Percentiles rank a stretch among this genome's conserved stretches.
phyloP scores from a whole-genome alignment of 2,113 vertebrate genomes.

The Pseudopipra pipra region DNA sequence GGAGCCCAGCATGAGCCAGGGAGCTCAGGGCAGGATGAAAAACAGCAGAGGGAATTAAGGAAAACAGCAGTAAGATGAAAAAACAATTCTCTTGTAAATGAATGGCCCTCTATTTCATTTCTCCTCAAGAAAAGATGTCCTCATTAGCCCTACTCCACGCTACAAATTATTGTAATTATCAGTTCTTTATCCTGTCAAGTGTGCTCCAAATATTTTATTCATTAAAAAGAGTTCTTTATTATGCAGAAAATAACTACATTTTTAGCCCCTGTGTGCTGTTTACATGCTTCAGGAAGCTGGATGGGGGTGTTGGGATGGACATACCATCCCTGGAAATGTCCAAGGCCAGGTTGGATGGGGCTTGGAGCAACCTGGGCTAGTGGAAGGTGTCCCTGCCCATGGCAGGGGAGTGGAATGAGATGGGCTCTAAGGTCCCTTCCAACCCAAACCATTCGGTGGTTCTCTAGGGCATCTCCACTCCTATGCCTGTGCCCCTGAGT shows the following conservation, averaged over 20 bases:
- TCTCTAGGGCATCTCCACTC: neutral
- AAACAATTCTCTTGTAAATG: neutral
- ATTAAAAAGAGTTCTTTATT: neutral
- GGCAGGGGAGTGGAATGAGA: neutral
- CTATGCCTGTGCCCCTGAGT: fast-evolving
- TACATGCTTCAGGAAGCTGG: neutral
- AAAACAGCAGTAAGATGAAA: slow-evolving; percentile 32
- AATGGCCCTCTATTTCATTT: neutral
- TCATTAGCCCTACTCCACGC: slow-evolving; percentile 8
- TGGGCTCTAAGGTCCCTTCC: neutral
- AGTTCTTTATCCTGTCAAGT: slow-evolving; percentile 26
- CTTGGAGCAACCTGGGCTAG: neutral
- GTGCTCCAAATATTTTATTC: slow-evolving; percentile 31
- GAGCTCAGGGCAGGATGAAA: slow-evolving; percentile 24
- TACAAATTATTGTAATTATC: neutral
- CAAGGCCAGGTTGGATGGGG: neutral
- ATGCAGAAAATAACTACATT: neutral
- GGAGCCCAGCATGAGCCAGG: slow-evolving; percentile 7
- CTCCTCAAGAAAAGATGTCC: slow-evolving; percentile 5
- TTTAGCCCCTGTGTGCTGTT: neutral
- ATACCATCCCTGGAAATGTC: neutral
- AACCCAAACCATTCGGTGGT: neutral
- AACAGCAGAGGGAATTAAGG: slow-evolving; percentile 8
- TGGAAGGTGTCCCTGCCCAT: neutral
- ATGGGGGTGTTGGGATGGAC: neutral